Percentiles rank a stretch among this genome's conserved stretches.
phyloP scores from a whole-genome alignment of 2,888 invertebrate species.

The Caenorhabditis sp. region DNA sequence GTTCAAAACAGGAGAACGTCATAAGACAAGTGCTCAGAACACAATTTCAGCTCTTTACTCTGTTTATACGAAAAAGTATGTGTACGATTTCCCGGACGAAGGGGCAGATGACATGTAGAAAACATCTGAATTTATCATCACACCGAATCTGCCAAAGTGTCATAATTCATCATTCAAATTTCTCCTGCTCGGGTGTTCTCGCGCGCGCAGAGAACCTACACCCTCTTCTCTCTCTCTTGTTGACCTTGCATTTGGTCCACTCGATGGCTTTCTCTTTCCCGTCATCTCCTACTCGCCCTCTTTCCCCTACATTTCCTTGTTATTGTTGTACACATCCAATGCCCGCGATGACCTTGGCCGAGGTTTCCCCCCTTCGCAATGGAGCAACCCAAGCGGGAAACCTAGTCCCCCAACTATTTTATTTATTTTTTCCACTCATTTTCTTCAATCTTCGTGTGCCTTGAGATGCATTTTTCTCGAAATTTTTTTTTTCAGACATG shows the following conservation, averaged over 20 bases:
- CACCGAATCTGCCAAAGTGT: too few relatives aligned
- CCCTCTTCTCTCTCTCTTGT: background rate
- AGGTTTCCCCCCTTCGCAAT: background rate
- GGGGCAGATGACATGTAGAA: too few relatives aligned
- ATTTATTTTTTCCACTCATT: background rate
- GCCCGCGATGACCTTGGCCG: conserved; percentile 18
- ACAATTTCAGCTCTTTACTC: too few relatives aligned
- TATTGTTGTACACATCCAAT: background rate
- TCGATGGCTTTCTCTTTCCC: background rate
- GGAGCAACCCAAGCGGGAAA: background rate
- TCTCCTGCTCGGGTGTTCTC: background rate
- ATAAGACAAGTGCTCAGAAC: too few relatives aligned
- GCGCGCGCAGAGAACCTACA: too few relatives aligned
- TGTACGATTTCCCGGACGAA: too few relatives aligned
- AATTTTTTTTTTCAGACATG: conserved; percentile 23
- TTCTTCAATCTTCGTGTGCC: background rate
- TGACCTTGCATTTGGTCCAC: background rate
- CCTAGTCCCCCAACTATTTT: conserved; percentile 4
- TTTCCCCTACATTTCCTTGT: background rate
- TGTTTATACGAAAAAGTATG: too few relatives aligned
- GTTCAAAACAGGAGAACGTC: too few relatives aligned
- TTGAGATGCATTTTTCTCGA: background rate
- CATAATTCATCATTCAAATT: background rate
- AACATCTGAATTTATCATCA: too few relatives aligned
- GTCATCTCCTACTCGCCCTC: background rate